Percentiles rank a stretch among this genome's conserved stretches.
These are phyloP conservation scores for Diphyllodes magnificus DNA, from an alignment of 2,113 vertebrate species.

Conservation along the genomic window DNA sequence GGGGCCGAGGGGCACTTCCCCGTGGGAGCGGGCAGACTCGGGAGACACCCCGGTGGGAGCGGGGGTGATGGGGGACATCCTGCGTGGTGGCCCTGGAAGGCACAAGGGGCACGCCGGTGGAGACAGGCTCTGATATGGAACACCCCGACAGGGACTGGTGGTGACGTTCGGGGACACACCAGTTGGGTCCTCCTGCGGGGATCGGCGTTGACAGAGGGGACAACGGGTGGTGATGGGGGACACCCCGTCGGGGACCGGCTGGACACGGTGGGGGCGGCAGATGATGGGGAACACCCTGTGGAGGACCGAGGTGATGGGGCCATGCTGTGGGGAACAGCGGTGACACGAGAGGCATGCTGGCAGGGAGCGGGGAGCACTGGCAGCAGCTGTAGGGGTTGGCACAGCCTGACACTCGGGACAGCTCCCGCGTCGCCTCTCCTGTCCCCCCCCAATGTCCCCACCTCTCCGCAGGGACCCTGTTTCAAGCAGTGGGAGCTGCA, in stretches of 20 bases:
- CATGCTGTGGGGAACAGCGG: background rate
- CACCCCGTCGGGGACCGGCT: background rate
- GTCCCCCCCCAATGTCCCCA: background rate
- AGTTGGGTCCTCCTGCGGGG: background rate
- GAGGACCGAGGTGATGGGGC: background rate
- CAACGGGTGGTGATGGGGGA: background rate
- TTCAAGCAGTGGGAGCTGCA: background rate
- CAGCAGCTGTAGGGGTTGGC: background rate
- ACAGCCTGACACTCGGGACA: background rate
- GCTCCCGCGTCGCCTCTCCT: background rate
- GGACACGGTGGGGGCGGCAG: background rate
- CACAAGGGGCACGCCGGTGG: background rate
- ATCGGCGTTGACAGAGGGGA: background rate
- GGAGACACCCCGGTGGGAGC: background rate
- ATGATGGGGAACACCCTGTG: background rate
- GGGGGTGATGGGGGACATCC: background rate
- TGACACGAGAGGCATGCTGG: background rate
- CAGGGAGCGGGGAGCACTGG: background rate
- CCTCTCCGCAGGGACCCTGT: fast-evolving
- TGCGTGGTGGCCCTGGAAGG: background rate
- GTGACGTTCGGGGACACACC: background rate
- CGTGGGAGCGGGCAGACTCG: background rate
- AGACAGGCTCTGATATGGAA: background rate
- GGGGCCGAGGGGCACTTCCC: background rate
- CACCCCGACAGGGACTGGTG: background rate